A percentile compares a stretch with the other conserved stretches of the same genome.
Evolutionary conservation across 1,140 invertebrate genomes (phyloP).

Genomic region (Pemphigus obesinymphae): DNA sequence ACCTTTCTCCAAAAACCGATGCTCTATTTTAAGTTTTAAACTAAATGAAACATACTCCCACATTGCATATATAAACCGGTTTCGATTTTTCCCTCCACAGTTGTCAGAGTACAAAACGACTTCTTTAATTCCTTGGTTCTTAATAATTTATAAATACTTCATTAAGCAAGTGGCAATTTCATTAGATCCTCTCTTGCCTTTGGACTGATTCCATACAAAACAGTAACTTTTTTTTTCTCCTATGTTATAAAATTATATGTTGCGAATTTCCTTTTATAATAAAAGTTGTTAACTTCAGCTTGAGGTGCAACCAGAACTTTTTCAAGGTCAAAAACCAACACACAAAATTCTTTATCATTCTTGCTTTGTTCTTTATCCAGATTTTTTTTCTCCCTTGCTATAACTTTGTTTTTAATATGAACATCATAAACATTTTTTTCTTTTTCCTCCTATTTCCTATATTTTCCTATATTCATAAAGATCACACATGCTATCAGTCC

Average conservation of each 20-base stretch:
- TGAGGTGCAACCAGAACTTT: constrained; percentile 15
- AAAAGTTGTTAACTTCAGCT: background rate
- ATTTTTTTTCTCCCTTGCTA: no score
- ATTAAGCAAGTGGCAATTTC: background rate
- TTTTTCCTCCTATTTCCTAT: no score
- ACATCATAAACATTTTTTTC: no score
- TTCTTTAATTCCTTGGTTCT: constrained; percentile 37
- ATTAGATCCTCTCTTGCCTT: background rate
- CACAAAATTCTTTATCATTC: no score
- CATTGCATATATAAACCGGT: constrained; percentile 19
- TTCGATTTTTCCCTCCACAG: constrained; percentile 29
- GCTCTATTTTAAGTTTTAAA: background rate
- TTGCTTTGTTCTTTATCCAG: no score
- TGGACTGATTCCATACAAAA: background rate
- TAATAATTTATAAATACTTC: constrained; percentile 2
- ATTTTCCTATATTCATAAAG: no score
- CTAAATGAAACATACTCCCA: background rate
- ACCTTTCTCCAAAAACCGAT: background rate
- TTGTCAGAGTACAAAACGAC: constrained; percentile 19
- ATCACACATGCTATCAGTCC: no score
- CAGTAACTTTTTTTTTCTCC: background rate
- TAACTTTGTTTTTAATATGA: no score
- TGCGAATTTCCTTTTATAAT: no score
- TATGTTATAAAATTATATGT: background rate
- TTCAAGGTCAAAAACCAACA: background rate